Base-by-base conservation (phyloP, 2,113 vertebrate genomes). In the Paratilapia polleni region DNA sequence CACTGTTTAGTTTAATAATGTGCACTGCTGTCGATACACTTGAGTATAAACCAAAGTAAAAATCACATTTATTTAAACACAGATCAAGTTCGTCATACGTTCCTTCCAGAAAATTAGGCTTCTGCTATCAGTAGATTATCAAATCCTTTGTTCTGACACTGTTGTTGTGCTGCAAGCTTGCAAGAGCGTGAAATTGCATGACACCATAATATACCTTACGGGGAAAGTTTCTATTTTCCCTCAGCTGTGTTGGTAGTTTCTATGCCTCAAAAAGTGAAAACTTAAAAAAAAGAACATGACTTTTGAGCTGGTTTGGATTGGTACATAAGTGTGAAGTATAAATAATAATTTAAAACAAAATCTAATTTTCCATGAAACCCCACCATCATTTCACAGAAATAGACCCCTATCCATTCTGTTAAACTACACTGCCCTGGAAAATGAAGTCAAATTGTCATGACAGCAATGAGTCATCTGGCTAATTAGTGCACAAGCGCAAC, bases 401-500 rank as follows among this genome's bases (percentile, higher is more conserved):
- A 80, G 26, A 62, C 28, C 3, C 41, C 10, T 56, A 31, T 75
- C 41, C 14, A 60, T 34, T 17, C 38, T 54, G 24, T 86, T 59
- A 26, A 61, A 66, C 85, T 80, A 47, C 64, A 19, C 22, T 73
- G 68, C 38, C 31, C 38, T 57, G 28, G 2, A 81, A 82, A 73
- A 66, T 80, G 3, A 84, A 80, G 83, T 62, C 76, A 81, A 81
- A 66, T 78, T 49, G 70, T 87, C 63, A 70, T 31, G 38, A 59
- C 87, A 84, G 62, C 83, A 81, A 24, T 78, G 74, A 91, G 47
- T 86, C 78, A 76, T 85, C 12, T 54, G 17, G 76, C 64, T 89
- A 87, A 92, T 91, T 80, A 78, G 79, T 70, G 61, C n/a, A 36
- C 63, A 84, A 78, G 66, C 61, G 74, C 26, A 84, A 78, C 74